phyloP scores from a whole-genome alignment of 2,888 invertebrate genomes.

The Nemurella pictetii region DNA sequence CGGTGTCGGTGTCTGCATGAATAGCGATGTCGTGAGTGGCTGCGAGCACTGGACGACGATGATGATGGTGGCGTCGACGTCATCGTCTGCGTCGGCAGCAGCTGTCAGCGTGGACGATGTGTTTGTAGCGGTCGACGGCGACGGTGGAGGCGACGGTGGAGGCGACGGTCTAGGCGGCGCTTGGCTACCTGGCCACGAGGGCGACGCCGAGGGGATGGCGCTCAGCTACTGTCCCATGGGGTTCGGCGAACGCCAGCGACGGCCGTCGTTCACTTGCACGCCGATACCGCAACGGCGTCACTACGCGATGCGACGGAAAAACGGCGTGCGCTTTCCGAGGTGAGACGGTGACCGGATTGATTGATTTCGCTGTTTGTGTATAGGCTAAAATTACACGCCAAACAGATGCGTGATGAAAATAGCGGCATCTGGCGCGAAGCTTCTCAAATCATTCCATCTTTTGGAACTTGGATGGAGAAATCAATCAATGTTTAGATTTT shows the following conservation, averaged over 20 bases:
- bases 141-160: background rate
- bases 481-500: too few species aligned
- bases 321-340: slow-evolving; percentile 34
- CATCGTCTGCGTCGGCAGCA: background rate
- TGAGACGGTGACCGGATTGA: slow-evolving; percentile 7
- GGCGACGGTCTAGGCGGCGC: background rate
- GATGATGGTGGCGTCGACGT: background rate
- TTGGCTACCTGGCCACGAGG: background rate
- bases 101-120: slow-evolving; percentile 7
- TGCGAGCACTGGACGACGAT: background rate
- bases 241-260: slow-evolving; percentile 17
- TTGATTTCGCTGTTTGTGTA: too few species aligned
- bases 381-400: too few species aligned
- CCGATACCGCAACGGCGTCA: slow-evolving; percentile 45
- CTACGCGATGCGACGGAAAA: slow-evolving; percentile 45
- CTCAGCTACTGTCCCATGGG: background rate
- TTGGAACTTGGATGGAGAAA: too few species aligned
- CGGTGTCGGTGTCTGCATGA: background rate
- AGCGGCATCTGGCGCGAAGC: too few species aligned
- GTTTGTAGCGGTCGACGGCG: slow-evolving; percentile 22
- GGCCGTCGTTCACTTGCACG: slow-evolving; percentile 44
- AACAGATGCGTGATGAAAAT: too few species aligned
- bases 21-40: background rate
- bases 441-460: too few species aligned
- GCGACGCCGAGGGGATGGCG: background rate